Evolutionary conservation across 2,888 invertebrate species (phyloP), one percentile per base, ranked within the genome.

Genomic region (Oasisia sp.): DNA sequence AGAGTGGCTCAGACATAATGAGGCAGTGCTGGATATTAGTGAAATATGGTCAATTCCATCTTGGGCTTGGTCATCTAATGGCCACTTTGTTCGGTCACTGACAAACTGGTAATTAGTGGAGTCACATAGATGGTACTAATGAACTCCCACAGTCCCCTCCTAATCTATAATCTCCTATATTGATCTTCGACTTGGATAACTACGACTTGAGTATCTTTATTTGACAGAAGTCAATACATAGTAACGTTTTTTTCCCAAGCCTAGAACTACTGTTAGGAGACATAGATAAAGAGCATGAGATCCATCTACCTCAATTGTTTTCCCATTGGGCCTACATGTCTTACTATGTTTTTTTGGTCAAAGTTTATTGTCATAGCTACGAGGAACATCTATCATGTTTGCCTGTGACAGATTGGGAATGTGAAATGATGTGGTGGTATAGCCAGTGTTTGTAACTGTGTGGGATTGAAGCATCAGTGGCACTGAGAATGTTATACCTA

Each of bases 101-200:
- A n/a, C 74, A 74, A 74, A 74, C 74, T 74, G 74, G 74, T 74
- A 74, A 74, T 74, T 74, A 74, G 74, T 74, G 19, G 74, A 74
- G 74, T 74, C 74, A 74, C 19, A 74, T 74, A 74, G 74, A 74
- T 27, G 19, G 19, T 27, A 74, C 74, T 74, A 74, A 74, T 74
- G 74, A 74, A 74, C 74, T 74, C 74, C 74, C 74, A 74, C 27
- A 27, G 74, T 74, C 74, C n/a, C 4, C 74, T 27, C 74, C 27
- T 74, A 19, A 74, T 74, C 27, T 74, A 74, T 7, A 7, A 74
- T 27, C 74, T 74, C 74, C 19, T 74, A 27, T 74, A 74, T 74
- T 74, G 74, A 74, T 74, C 74, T 74, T 27, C 74, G 27, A 74
- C 74, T 74, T 74, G 14, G 38, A 38, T 38, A 38, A 38, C 38